Evolutionary conservation across 2,888 invertebrate genomes (phyloP).

Genomic region (Tachystola acroxantha): DNA sequence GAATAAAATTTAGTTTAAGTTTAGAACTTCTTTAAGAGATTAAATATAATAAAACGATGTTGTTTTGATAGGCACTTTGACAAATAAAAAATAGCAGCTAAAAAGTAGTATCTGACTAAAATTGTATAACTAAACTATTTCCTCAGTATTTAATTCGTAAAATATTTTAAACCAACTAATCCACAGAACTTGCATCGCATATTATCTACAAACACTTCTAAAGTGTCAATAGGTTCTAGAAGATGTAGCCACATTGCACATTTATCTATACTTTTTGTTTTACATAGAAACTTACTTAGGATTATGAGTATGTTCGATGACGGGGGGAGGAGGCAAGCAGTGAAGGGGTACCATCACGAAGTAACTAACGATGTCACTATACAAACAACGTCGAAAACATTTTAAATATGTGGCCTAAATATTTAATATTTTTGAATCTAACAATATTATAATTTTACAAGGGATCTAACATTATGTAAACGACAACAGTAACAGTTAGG

Average conservation of each 20-base stretch:
- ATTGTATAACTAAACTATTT: constrained; percentile 51
- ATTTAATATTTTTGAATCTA: constrained; percentile 9
- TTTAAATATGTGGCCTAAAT: constrained; percentile 12
- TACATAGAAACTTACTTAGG: constrained; percentile 39
- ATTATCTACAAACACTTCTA: constrained; percentile 66
- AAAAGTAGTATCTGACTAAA: constrained; percentile 47
- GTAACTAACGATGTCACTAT: constrained; percentile 20
- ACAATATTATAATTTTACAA: constrained; percentile 21
- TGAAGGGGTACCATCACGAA: constrained; percentile 20
- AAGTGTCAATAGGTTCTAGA: constrained; percentile 45
- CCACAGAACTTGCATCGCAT: constrained; percentile 29
- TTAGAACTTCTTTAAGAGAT: constrained; percentile 8
- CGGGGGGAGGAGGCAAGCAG: constrained; percentile 22
- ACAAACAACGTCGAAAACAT: constrained; percentile 21
- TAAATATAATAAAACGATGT: constrained; percentile 23
- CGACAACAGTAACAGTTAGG: constrained; percentile 36
- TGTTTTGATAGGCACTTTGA: constrained; percentile 46
- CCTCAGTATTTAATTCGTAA: constrained; percentile 52
- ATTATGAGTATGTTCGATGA: constrained; percentile 49
- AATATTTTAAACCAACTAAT: too few species aligned
- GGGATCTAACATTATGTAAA: constrained; percentile 23
- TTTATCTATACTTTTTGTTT: constrained; percentile 35
- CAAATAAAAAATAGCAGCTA: constrained; percentile 41
- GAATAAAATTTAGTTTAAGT: background rate
- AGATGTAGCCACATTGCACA: constrained; percentile 61